Conservation (phyloP, 2,797 vertebrate genomes). For the Acanthis flammea region DNA sequence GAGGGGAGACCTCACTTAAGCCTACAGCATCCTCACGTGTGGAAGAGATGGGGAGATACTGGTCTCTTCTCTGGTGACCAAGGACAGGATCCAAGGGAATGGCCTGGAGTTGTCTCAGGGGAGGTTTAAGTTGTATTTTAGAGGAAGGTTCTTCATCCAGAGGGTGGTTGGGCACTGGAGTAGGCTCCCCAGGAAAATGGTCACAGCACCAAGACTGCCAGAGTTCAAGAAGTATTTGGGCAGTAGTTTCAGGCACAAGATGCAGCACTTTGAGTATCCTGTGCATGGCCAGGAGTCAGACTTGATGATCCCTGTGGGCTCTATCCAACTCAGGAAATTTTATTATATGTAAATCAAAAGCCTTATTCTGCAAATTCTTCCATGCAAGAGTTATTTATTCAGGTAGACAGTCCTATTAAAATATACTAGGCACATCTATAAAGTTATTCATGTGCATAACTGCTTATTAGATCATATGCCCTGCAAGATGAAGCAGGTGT, state of each 20-base stretch:
- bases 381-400: not conserved
- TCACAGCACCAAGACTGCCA: not conserved
- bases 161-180: not conserved
- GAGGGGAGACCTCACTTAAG: not conserved
- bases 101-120: not conserved
- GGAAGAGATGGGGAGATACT: not conserved
- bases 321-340: not conserved
- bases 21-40: not conserved
- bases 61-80: not conserved
- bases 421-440: not conserved
- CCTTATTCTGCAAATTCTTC: not conserved
- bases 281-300: not conserved
- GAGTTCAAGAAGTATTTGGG: not conserved
- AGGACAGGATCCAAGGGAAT: not conserved
- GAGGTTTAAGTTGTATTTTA: not conserved
- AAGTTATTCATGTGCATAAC: not conserved
- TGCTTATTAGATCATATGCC: not conserved
- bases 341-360: not conserved
- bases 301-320: not conserved
- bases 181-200: not conserved
- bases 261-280: too few species aligned
- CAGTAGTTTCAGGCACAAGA: not conserved
- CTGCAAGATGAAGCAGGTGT: not conserved
- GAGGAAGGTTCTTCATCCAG: not conserved
- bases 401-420: not conserved